Percentiles rank a stretch among this genome's conserved stretches.
Conservation (phyloP, 2,888 invertebrate genomes). For the Scaptomyza caliginosa region DNA sequence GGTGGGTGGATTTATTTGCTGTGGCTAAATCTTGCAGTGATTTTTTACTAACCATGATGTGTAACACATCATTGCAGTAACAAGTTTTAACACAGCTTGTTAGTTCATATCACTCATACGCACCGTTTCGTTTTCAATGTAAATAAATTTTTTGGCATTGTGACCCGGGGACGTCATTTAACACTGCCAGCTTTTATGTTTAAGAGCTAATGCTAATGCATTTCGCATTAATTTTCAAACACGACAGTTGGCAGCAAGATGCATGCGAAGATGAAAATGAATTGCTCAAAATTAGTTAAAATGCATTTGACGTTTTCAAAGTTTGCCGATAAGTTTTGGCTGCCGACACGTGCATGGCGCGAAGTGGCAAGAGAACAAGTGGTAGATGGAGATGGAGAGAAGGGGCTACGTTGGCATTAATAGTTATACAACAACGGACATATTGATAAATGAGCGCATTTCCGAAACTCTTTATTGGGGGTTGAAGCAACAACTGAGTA, state of each 20-base stretch:
- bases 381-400: not conserved
- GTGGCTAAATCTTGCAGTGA: slow-evolving; percentile 33
- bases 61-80: slow-evolving; percentile 45
- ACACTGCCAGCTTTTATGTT: slow-evolving; percentile 43
- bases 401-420: slow-evolving; percentile 59
- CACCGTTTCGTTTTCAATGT: slow-evolving; percentile 28
- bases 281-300: slow-evolving; percentile 74
- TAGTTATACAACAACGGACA: slow-evolving; percentile 82
- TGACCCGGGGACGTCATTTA: slow-evolving; percentile 21
- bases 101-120: slow-evolving; percentile 42
- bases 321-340: slow-evolving; percentile 52
- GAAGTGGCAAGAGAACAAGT: not conserved
- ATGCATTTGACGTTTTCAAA: slow-evolving; percentile 71
- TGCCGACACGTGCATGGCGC: slow-evolving; percentile 37
- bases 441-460: slow-evolving; percentile 81
- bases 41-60: slow-evolving; percentile 23
- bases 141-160: slow-evolving; percentile 11
- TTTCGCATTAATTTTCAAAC: slow-evolving; percentile 63
- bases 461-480: slow-evolving; percentile 51
- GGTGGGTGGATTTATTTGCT: slow-evolving; percentile 39
- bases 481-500: slow-evolving; percentile 19
- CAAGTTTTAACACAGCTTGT: slow-evolving; percentile 17
- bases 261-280: slow-evolving; percentile 70
- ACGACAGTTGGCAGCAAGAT: slow-evolving; percentile 56
- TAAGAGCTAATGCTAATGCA: slow-evolving; percentile 68